Evolutionary conservation across 1,140 invertebrate genomes (phyloP).

Genomic region (Atta colombica): DNA sequence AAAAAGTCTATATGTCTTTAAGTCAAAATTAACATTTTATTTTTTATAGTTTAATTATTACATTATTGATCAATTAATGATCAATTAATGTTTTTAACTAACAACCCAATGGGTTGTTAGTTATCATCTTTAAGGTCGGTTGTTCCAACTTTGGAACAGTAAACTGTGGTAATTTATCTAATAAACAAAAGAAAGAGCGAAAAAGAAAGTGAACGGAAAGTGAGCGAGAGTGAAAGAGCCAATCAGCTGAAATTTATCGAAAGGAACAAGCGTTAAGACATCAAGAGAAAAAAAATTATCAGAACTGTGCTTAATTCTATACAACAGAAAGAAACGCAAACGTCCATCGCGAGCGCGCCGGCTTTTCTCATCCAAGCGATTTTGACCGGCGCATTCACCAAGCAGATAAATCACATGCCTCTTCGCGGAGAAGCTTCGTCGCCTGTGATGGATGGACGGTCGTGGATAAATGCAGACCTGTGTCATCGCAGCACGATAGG

Average conservation of each 20-base stretch:
- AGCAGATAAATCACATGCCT: constrained; percentile 55
- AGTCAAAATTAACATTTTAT: too few species aligned
- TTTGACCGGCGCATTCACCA: constrained; percentile 44
- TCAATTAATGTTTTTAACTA: not conserved
- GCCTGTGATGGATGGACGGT: constrained; percentile 51
- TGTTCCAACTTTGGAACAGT: too few species aligned
- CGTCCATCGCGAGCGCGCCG: not conserved
- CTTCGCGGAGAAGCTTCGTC: constrained; percentile 39
- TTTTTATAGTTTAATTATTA: not conserved
- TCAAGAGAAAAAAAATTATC: constrained; percentile 21
- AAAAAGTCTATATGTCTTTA: too few species aligned
- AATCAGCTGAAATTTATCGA: too few species aligned
- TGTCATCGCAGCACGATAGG: constrained; percentile 56
- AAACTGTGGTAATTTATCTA: too few species aligned
- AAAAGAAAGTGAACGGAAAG: too few species aligned
- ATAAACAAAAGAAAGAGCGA: too few species aligned
- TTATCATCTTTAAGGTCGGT: not conserved
- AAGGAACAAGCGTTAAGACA: not conserved
- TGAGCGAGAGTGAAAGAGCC: too few species aligned
- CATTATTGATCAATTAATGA: not conserved
- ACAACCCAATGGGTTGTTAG: not conserved
- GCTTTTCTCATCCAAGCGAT: constrained; percentile 48
- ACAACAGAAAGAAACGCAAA: constrained; percentile 33
- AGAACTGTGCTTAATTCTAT: constrained; percentile 9
- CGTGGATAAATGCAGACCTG: constrained; percentile 56